Evolutionary conservation across 2,888 invertebrate species (phyloP), one percentile per base, ranked within the genome.

Genomic region (Horisme vitalbata): DNA sequence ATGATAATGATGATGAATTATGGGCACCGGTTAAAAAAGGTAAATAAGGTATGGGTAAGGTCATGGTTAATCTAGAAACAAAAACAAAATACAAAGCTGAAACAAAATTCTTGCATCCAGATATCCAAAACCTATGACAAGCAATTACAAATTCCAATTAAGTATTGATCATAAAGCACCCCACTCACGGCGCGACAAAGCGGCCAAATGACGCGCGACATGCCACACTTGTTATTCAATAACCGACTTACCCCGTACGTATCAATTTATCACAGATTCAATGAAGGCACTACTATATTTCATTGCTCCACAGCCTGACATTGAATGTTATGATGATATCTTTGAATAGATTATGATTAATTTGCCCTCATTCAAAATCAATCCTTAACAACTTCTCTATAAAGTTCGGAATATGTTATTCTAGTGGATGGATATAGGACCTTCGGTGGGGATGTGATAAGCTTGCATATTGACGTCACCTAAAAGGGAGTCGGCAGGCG

Each of bases 211-310:
- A 56, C 52, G 55, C 49, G 51, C 66, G 65, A 68, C 82, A 79
- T 74, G 71, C 80, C 79, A 65, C 77, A 79, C 80, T 87, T 85
- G 86, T 85, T 88, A 88, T 88, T 88, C 83, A 88, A 89, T 89
- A 87, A 87, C 78, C 72, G 66, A 65, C 76, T 78, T 74, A 73
- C 84, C 79, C 59, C 58, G 26, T 71, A 71, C 68, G 69, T 79
- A 85, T 86, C 86, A 88, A 89, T 88, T 87, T 88, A 89, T 89
- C 87, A 88, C 75, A 63, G 71, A 78, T 84, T 85, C 88, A 85
- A 87, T 89, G 87, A 87, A 88, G 88, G 87, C 77, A 79, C 80
- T 85, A 84, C 84, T 85, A 86, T 88, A 86, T 84, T 85, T 87
- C 86, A 86, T 80, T 71, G 70, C 75, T 64, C 67, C 75, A 72